These are phyloP conservation scores for Apamea monoglypha DNA, from an alignment of 2,888 invertebrate genomes.

Conservation along the genomic window DNA sequence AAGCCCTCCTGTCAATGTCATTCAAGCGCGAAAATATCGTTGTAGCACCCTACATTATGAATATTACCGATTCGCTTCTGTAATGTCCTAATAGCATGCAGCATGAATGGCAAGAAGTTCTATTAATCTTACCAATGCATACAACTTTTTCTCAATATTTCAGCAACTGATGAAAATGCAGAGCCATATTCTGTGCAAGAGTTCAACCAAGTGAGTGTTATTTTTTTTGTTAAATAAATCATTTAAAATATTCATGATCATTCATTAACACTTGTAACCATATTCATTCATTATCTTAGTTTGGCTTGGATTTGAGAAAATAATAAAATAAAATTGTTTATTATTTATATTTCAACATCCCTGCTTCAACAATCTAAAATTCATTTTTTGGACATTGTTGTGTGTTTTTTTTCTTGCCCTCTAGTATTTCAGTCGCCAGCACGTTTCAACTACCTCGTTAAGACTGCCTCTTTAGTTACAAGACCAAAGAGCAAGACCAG, in stretches of 20 bases:
- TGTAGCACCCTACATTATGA: neutral
- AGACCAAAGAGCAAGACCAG: too few relatives aligned
- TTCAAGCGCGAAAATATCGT: neutral
- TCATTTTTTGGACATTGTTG: neutral
- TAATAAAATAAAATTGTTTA: conserved; percentile 7
- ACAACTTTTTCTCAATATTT: conserved; percentile 51
- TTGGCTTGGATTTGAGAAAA: conserved; percentile 6
- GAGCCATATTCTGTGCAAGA: conserved; percentile 77
- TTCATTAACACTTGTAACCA: neutral
- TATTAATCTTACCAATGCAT: neutral
- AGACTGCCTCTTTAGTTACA: neutral
- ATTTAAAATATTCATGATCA: neutral
- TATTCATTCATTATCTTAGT: conserved; percentile 1
- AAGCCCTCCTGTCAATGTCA: neutral
- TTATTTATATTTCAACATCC: conserved; percentile 10
- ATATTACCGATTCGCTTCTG: neutral
- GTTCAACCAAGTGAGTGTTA: conserved; percentile 79
- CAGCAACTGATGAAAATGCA: conserved; percentile 68
- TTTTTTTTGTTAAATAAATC: neutral
- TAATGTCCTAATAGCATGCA: conserved; percentile 1
- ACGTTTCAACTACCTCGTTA: neutral
- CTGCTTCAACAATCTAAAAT: neutral
- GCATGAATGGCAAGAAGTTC: neutral
- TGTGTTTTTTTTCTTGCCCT: neutral
- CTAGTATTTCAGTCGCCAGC: neutral